Evolutionary conservation across 2,113 vertebrate genomes (phyloP).

Genomic region (Lophius piscatorius): DNA sequence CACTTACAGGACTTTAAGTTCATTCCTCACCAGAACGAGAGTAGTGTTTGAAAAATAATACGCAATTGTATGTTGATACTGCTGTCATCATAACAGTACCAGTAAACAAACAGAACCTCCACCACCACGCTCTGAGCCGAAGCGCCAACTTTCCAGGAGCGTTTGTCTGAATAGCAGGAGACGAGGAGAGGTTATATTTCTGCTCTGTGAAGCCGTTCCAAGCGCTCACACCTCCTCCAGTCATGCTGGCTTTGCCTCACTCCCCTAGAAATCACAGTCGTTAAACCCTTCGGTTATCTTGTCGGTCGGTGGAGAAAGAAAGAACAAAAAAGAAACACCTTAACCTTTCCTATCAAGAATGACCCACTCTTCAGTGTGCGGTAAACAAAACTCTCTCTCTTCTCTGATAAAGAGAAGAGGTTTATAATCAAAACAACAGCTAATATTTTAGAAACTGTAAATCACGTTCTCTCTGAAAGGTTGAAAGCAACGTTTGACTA

Average conservation of each 20-base stretch:
- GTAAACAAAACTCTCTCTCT: conserved; percentile 10
- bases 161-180: too few species aligned
- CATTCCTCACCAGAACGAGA: too few species aligned
- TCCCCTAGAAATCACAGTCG: conserved; percentile 1
- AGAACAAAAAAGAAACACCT: too few species aligned
- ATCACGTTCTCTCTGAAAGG: neutral
- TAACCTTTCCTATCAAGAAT: conserved; percentile 4
- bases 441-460: neutral
- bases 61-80: too few species aligned
- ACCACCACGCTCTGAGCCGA: too few species aligned
- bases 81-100: too few species aligned
- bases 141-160: too few species aligned
- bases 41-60: too few species aligned
- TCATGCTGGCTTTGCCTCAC: conserved; percentile 16
- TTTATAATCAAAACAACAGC: neutral
- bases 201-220: neutral
- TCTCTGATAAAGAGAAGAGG: neutral
- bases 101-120: too few species aligned
- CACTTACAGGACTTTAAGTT: too few species aligned
- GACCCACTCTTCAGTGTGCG: neutral
- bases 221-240: neutral
- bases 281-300: conserved; percentile 15
- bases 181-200: too few species aligned
- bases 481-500: neutral
- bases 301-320: neutral